Evolutionary conservation across 2,888 invertebrate species (phyloP).

Genomic region (Automeris io): DNA sequence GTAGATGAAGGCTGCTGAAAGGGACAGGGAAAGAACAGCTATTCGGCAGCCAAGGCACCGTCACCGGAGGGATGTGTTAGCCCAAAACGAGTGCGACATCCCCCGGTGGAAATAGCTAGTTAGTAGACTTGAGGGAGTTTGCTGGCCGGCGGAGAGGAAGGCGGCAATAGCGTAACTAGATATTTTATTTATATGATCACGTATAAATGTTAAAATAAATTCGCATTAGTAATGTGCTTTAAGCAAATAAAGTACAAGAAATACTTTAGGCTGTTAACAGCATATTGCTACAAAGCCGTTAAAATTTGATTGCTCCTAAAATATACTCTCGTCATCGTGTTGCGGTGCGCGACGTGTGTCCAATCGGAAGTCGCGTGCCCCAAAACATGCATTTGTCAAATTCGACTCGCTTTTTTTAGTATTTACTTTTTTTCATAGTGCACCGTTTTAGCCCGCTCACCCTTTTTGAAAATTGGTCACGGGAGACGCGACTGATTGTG

Average conservation of each 20-base stretch:
- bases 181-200: too few species aligned
- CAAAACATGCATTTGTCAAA: slow-evolving; percentile 72
- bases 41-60: too few species aligned
- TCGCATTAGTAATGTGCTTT: background rate
- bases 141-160: too few species aligned
- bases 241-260: slow-evolving; percentile 8
- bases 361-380: slow-evolving; percentile 62
- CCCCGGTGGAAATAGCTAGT: too few species aligned
- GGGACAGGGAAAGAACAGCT: too few species aligned
- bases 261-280: slow-evolving; percentile 12
- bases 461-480: slow-evolving; percentile 63
- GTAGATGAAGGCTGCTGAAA: too few species aligned
- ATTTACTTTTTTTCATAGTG: slow-evolving; percentile 57
- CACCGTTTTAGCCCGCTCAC: slow-evolving; percentile 39
- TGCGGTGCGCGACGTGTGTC: slow-evolving; percentile 36
- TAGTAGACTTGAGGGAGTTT: too few species aligned
- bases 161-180: too few species aligned
- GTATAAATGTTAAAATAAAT: background rate
- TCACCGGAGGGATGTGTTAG: too few species aligned
- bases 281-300: slow-evolving; percentile 21
- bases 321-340: slow-evolving; percentile 31
- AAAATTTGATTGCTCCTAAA: slow-evolving; percentile 37
- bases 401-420: slow-evolving; percentile 66
- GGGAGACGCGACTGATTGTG: slow-evolving; percentile 54
- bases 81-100: too few species aligned